Conservation (phyloP, 2,113 vertebrate genomes). For the Myxocyprinus asiaticus region DNA sequence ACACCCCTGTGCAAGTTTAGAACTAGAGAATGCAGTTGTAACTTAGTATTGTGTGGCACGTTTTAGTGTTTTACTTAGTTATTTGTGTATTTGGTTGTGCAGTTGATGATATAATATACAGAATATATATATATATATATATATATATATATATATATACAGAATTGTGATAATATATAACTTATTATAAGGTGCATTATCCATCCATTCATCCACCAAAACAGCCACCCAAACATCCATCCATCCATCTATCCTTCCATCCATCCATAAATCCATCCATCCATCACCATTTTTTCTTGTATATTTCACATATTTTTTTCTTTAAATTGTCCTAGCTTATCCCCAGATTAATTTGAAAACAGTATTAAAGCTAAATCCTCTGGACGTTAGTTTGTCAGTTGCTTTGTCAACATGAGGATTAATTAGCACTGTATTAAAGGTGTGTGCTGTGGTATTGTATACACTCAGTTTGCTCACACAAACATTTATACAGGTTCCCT, state of each 20-base stretch:
- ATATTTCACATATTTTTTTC: neutral
- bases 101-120: no score
- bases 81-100: neutral
- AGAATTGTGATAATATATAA: no score
- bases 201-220: no score
- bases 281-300: neutral
- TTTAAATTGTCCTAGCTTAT: neutral
- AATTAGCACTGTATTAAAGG: neutral
- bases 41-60: slow-evolving; percentile 24
- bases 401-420: neutral
- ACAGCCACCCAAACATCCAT: no score
- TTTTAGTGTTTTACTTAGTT: neutral
- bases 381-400: neutral
- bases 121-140: no score
- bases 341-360: neutral
- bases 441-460: neutral
- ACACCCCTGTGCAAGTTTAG: slow-evolving; percentile 44
- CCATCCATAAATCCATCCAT: no score
- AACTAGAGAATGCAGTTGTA: slow-evolving; percentile 28
- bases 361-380: neutral
- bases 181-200: no score
- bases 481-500: slow-evolving; percentile 4
- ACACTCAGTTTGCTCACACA: neutral
- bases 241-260: no score
- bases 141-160: no score